These are phyloP conservation scores for Tadarida brasiliensis DNA, from an alignment of 2,797 vertebrate species.

Conservation along the genomic window DNA sequence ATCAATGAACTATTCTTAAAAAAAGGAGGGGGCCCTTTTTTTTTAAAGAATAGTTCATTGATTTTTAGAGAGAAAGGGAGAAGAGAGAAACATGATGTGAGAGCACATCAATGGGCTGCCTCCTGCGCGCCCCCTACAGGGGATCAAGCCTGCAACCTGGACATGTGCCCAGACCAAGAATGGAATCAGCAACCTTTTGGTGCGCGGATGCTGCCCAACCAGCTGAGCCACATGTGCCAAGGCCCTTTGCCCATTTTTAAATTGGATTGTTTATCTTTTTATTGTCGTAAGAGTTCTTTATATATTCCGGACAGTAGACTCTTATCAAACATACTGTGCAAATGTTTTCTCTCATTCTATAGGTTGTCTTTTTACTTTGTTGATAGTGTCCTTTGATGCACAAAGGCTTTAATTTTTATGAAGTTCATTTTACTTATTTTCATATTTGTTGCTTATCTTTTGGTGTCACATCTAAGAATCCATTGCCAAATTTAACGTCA, in stretches of 20 bases:
- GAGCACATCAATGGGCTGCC: no score
- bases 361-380: slow-evolving; percentile 15
- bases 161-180: no score
- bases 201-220: no score
- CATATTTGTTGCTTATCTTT: background rate
- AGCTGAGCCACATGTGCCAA: no score
- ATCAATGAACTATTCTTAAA: no score
- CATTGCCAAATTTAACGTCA: background rate
- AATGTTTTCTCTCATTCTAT: background rate
- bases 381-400: background rate
- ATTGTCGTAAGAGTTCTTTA: background rate
- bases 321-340: background rate
- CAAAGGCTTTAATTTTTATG: background rate
- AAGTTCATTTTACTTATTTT: background rate
- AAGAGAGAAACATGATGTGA: no score
- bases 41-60: no score
- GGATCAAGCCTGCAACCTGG: no score
- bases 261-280: background rate
- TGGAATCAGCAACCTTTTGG: no score
- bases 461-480: background rate
- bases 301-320: background rate
- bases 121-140: no score
- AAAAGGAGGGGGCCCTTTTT: no score
- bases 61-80: no score
- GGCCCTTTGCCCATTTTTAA: background rate